These are phyloP conservation scores for Siniperca knerii DNA, from an alignment of 2,113 vertebrate species.

Conservation along the genomic window DNA sequence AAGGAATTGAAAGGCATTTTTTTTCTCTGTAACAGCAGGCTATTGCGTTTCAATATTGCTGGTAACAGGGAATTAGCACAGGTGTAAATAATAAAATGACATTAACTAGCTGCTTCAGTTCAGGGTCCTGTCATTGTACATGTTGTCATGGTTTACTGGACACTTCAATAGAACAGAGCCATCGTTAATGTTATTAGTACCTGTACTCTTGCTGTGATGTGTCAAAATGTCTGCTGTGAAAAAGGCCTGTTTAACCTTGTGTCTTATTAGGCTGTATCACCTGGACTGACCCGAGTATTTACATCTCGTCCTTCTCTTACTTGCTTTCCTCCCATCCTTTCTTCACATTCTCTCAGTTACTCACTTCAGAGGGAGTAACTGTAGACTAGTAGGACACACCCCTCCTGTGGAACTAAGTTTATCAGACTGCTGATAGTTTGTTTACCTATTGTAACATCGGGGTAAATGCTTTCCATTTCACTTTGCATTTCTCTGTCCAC, in stretches of 20 bases:
- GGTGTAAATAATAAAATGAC: not conserved
- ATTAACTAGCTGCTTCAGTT: not conserved
- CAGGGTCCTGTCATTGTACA: not conserved
- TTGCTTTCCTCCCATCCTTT: not conserved
- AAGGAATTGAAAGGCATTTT: too few relatives aligned
- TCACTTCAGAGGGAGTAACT: constrained; percentile 1
- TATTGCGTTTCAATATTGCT: not conserved
- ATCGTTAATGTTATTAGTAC: not conserved
- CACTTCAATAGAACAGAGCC: not conserved
- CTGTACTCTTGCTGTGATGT: not conserved
- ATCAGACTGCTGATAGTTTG: constrained; percentile 39
- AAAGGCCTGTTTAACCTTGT: not conserved
- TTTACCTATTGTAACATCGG: constrained; percentile 43
- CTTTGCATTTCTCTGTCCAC: constrained; percentile 1
- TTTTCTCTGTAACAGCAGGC: not conserved
- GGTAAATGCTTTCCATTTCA: constrained; percentile 4
- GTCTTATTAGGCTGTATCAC: not conserved
- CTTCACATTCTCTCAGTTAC: not conserved
- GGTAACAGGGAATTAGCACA: not conserved
- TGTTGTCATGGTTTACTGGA: not conserved
- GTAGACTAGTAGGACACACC: constrained; percentile 19
- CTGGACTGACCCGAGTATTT: not conserved
- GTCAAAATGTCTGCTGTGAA: not conserved
- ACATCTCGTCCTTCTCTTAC: not conserved
- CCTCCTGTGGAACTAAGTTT: constrained; percentile 59